Evolutionary conservation across 2,113 vertebrate species (phyloP).

Genomic region (Bubo scandiacus): DNA sequence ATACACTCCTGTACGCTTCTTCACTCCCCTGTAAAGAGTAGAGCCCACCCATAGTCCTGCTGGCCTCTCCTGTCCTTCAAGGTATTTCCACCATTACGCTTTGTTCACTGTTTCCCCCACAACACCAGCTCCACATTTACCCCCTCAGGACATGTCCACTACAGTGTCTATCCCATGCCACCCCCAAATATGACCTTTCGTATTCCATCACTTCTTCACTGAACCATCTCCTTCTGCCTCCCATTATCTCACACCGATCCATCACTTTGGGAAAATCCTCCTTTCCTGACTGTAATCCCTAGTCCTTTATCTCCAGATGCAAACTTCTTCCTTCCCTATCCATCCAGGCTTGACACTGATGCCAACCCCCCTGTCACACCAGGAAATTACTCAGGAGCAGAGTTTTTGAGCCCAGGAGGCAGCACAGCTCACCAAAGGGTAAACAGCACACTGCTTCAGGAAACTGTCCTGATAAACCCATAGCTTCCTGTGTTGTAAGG

Average conservation of each 20-base stretch:
- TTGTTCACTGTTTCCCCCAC: neutral
- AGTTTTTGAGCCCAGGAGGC: neutral
- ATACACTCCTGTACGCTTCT: neutral
- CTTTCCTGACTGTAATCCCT: neutral
- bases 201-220: neutral
- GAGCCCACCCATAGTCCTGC: neutral
- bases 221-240: neutral
- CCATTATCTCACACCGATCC: neutral
- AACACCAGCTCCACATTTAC: neutral
- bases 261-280: neutral
- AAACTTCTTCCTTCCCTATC: neutral
- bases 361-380: neutral
- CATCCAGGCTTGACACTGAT: neutral
- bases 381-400: neutral
- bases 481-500: too few species aligned
- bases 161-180: neutral
- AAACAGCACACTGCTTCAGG: neutral
- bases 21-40: neutral
- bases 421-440: neutral
- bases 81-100: fast-evolving
- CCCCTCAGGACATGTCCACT: neutral
- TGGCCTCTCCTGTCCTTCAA: neutral
- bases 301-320: neutral
- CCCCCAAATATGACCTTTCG: neutral
- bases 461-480: neutral